phyloP scores from a whole-genome alignment of 1,140 invertebrate genomes.

The Diabrotica undecimpunctata region DNA sequence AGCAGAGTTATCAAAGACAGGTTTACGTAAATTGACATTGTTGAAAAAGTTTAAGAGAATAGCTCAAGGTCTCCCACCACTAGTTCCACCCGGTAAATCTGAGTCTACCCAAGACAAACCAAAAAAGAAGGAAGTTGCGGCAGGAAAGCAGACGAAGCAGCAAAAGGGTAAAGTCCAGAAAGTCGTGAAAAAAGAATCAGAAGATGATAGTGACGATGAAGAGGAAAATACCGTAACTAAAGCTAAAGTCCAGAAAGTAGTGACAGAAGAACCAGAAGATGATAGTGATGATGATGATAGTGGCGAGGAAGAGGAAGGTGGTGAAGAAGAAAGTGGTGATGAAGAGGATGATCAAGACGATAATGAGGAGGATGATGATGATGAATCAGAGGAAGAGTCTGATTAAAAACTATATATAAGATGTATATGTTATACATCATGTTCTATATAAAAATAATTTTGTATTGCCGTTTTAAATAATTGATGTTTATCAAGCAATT shows the following conservation, averaged over 20 bases:
- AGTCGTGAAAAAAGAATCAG: conserved; percentile 15
- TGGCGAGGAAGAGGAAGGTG: conserved; percentile 18
- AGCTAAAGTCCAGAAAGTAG: conserved; percentile 6
- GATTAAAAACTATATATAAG: conserved; percentile 25
- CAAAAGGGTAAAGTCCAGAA: not conserved
- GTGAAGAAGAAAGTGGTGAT: conserved; percentile 24
- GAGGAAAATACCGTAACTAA: not conserved
- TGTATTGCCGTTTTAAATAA: no score
- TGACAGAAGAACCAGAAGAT: conserved; percentile 14
- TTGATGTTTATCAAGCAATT: no score
- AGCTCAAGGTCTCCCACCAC: conserved; percentile 13
- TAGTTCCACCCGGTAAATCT: not conserved
- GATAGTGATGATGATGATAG: conserved; percentile 22
- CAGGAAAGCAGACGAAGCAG: conserved; percentile 12
- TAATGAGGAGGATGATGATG: conserved; percentile 26
- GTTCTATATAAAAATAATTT: conserved; percentile 21
- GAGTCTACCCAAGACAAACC: conserved; percentile 15
- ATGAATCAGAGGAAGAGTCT: conserved; percentile 29
- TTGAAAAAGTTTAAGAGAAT: conserved; percentile 21
- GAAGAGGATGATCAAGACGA: conserved; percentile 28
- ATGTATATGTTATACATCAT: conserved; percentile 6
- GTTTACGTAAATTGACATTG: conserved; percentile 28
- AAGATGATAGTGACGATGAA: conserved; percentile 2
- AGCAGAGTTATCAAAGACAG: conserved; percentile 29
- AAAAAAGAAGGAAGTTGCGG: conserved; percentile 14